Evolutionary conservation across 2,888 invertebrate species (phyloP).

Genomic region (Odiellus spinosus): DNA sequence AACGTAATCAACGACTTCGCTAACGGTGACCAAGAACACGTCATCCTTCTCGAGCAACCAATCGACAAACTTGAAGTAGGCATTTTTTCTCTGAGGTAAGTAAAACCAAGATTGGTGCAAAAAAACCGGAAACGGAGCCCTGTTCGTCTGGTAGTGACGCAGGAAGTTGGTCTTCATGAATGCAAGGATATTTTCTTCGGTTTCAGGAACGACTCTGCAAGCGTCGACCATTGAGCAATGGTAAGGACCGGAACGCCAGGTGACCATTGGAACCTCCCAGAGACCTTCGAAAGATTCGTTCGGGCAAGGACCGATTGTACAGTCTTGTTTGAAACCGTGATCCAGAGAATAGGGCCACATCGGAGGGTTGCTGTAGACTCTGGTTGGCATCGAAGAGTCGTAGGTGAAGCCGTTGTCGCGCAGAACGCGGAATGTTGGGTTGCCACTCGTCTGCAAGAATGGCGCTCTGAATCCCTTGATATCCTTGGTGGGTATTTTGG

Average conservation of each 20-base stretch:
- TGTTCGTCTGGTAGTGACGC: constrained; percentile 5
- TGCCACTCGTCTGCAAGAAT: constrained; percentile 4
- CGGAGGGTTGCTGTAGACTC: background rate
- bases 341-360: constrained; percentile 12
- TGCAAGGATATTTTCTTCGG: background rate
- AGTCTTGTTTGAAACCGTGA: constrained; percentile 32
- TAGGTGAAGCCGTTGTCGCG: constrained; percentile 1
- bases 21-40: constrained; percentile 11
- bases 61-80: constrained; percentile 13
- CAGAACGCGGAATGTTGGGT: background rate
- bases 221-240: constrained; percentile 2
- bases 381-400: constrained; percentile 6
- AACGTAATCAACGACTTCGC: constrained; percentile 16
- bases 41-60: constrained; percentile 6
- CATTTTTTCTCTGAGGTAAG: constrained; percentile 7
- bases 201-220: background rate
- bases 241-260: background rate
- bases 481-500: background rate
- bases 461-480: constrained; percentile 5
- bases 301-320: constrained; percentile 41
- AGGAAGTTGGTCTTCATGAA: constrained; percentile 5
- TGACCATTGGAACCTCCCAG: constrained; percentile 29
- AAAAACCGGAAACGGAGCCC: constrained; percentile 14
- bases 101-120: constrained; percentile 10
- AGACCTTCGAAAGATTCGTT: constrained; percentile 40